Conservation (phyloP, 2,888 invertebrate species). For the Ommatoiulus sabulosus region DNA sequence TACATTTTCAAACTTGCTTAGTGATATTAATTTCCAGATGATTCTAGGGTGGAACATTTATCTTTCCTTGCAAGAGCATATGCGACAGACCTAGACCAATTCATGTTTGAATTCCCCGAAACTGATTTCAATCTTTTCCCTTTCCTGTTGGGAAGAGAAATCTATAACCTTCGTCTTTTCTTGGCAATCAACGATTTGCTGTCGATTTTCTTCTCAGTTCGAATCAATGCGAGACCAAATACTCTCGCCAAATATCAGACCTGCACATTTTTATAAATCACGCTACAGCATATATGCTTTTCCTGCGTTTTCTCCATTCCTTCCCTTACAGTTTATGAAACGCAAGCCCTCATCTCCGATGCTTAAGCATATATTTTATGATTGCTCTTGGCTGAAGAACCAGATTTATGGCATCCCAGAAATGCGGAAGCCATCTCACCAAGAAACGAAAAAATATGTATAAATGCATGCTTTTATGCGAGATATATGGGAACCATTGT, state of each 20-base stretch:
- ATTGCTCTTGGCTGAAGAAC: constrained; percentile 29
- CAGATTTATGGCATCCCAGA: constrained; percentile 17
- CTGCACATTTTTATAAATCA: constrained; percentile 30
- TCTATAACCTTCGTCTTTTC: background rate
- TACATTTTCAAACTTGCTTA: background rate
- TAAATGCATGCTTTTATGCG: background rate
- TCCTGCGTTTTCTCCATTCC: background rate
- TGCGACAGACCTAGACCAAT: background rate
- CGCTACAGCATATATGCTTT: background rate
- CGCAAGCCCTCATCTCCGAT: background rate
- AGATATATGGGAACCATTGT: background rate
- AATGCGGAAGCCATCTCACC: background rate
- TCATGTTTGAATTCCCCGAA: background rate
- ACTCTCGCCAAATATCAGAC: background rate
- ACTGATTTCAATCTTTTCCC: background rate
- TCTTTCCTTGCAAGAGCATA: background rate
- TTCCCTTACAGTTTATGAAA: background rate
- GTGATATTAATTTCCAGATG: background rate
- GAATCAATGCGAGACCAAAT: constrained; percentile 18
- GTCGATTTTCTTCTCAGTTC: constrained; percentile 24
- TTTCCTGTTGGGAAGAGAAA: background rate
- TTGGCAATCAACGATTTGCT: background rate
- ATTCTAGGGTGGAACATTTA: background rate
- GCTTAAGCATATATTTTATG: constrained; percentile 24
- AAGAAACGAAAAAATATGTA: background rate